Conservation (phyloP, 2,113 vertebrate genomes). For the Engraulis encrasicolus region DNA sequence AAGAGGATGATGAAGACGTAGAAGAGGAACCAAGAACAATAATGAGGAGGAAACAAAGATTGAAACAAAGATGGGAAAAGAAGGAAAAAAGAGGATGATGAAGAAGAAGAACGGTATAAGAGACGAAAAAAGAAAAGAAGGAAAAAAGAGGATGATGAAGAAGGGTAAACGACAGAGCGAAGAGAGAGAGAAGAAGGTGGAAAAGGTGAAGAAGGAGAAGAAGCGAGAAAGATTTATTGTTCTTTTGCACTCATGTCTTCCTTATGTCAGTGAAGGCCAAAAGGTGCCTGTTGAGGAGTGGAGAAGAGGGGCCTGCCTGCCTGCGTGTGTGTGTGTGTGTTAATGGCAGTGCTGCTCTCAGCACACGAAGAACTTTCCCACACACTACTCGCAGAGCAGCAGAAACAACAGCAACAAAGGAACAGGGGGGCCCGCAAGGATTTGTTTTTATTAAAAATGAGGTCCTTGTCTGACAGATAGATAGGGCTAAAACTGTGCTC, state of each 20-base stretch:
- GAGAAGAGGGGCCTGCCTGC: not conserved
- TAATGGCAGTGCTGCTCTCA: conserved; percentile 62
- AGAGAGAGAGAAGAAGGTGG: not conserved
- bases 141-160: conserved; percentile 39
- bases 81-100: not conserved
- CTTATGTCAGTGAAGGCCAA: conserved; percentile 56
- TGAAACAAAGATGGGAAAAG: too few relatives aligned
- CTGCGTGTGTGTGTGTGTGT: conserved; percentile 20
- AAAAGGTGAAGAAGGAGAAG: not conserved
- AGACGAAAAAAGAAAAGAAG: not conserved
- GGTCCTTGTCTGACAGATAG: conserved; percentile 57
- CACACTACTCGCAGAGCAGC: conserved; percentile 48
- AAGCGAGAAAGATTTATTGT: conserved; percentile 62
- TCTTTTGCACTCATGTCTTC: conserved; percentile 55
- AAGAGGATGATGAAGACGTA: too few relatives aligned
- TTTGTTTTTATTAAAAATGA: conserved; percentile 64
- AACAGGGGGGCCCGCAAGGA: conserved; percentile 45
- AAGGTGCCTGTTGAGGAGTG: conserved; percentile 52
- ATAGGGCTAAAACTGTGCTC: conserved; percentile 66
- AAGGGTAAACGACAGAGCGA: not conserved
- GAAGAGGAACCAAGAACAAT: too few relatives aligned
- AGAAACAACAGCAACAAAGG: not conserved
- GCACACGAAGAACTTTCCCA: conserved; percentile 68
- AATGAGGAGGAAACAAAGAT: too few relatives aligned
- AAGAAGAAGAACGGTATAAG: not conserved